A percentile compares a stretch with the other conserved stretches of the same genome.
phyloP scores from a whole-genome alignment of 2,888 invertebrate species.

The Seira musarum region DNA sequence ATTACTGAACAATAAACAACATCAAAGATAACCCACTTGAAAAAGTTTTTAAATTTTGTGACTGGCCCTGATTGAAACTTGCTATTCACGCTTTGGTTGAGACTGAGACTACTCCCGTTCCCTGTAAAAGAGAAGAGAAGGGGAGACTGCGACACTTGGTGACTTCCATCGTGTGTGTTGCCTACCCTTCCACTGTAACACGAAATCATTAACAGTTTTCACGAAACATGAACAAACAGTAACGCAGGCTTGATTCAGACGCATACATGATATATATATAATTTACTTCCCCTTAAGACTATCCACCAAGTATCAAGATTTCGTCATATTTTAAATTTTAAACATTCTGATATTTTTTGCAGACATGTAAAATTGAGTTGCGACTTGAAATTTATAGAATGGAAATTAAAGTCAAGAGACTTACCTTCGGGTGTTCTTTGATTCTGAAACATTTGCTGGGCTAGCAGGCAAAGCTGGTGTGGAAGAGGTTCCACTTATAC shows the following conservation, averaged over 20 bases:
- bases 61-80: conserved; percentile 85
- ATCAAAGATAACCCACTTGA: conserved; percentile 97
- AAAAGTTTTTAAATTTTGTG: conserved; percentile 87
- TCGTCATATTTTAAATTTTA: too few species aligned
- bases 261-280: too few species aligned
- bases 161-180: conserved; percentile 33
- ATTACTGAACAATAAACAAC: too few species aligned
- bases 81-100: conserved; percentile 74
- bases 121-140: conserved; percentile 50
- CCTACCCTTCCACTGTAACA: conserved; percentile 54
- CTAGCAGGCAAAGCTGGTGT: too few species aligned
- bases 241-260: too few species aligned
- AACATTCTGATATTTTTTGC: too few species aligned
- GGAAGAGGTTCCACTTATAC: too few species aligned
- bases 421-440: conserved; percentile 51
- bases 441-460: conserved; percentile 56
- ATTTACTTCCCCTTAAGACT: too few species aligned
- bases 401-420: not conserved
- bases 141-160: conserved; percentile 29
- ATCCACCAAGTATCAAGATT: too few species aligned
- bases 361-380: too few species aligned
- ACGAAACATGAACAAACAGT: too few species aligned
- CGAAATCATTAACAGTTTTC: not conserved
- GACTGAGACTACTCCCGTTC: conserved; percentile 39
- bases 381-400: not conserved